phyloP scores from a whole-genome alignment of 2,888 invertebrate genomes.

The Acanthosoma haemorrhoidale region DNA sequence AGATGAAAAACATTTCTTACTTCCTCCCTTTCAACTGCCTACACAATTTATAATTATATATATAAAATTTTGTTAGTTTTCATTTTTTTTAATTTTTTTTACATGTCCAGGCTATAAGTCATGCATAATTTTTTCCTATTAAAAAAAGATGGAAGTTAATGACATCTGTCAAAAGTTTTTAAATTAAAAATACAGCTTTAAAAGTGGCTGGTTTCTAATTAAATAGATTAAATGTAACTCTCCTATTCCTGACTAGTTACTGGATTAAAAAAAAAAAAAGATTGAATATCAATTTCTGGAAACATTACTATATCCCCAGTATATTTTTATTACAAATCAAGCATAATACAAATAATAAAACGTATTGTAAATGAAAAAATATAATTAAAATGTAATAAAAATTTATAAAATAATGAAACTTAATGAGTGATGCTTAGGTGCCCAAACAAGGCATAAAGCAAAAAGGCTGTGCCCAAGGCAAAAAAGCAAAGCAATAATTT shows the following conservation, averaged over 20 bases:
- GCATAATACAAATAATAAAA: slow-evolving; percentile 21
- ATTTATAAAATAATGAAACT: slow-evolving; percentile 12
- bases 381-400: slow-evolving; percentile 19
- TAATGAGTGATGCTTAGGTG: slow-evolving; percentile 25
- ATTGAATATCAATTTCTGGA: slow-evolving; percentile 6
- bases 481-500: slow-evolving; percentile 27
- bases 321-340: background rate
- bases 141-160: slow-evolving; percentile 1
- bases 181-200: slow-evolving; percentile 11
- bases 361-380: slow-evolving; percentile 16
- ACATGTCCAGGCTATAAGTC: slow-evolving; percentile 3
- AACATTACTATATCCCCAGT: background rate
- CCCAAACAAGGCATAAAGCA: slow-evolving; percentile 24
- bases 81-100: background rate
- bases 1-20: slow-evolving; percentile 8
- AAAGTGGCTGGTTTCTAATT: background rate
- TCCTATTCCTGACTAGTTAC: slow-evolving; percentile 5
- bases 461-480: slow-evolving; percentile 26
- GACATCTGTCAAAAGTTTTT: background rate
- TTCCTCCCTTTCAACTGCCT: background rate
- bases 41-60: background rate
- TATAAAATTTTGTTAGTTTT: background rate
- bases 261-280: background rate
- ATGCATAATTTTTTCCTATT: slow-evolving; percentile 2
- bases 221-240: background rate